Conservation (phyloP, 1,140 invertebrate species). For the Paraescarpia echinospica region DNA sequence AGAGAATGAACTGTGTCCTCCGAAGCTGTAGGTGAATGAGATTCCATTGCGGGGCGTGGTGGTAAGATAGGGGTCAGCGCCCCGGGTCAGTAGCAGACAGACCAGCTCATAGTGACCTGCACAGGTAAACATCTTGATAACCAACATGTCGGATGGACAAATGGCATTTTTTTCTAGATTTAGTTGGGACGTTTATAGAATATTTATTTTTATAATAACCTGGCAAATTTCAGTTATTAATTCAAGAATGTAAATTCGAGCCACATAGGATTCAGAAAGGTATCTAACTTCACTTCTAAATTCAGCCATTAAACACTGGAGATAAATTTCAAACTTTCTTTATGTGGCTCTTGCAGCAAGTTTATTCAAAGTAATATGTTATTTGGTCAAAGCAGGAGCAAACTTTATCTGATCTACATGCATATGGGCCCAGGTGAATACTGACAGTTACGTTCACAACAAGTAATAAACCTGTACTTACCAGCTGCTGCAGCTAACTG, state of each 20-base stretch:
- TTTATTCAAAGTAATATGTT: background rate
- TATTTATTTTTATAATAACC: background rate
- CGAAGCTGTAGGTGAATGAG: slow-evolving; percentile 69
- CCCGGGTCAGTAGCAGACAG: slow-evolving; percentile 75
- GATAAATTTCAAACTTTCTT: no score
- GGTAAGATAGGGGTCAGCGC: slow-evolving; percentile 82
- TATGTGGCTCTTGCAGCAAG: background rate
- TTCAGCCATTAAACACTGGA: no score
- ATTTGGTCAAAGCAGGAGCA: background rate
- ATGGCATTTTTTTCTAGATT: background rate
- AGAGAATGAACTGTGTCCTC: slow-evolving; percentile 76
- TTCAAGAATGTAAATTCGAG: no score
- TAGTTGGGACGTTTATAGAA: background rate
- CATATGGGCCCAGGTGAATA: no score
- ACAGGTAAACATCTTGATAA: slow-evolving; percentile 14
- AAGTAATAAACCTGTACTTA: slow-evolving; percentile 21
- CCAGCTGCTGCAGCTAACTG: slow-evolving; percentile 80
- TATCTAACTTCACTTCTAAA: no score
- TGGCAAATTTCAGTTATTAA: background rate
- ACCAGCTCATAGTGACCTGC: slow-evolving; percentile 77
- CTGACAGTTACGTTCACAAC: background rate
- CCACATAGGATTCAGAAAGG: no score
- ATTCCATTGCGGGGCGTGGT: slow-evolving; percentile 62
- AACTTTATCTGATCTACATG: no score
- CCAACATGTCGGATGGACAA: slow-evolving; percentile 2